Evolutionary conservation across 2,797 vertebrate species (phyloP).

Genomic region (Clamator glandarius): DNA sequence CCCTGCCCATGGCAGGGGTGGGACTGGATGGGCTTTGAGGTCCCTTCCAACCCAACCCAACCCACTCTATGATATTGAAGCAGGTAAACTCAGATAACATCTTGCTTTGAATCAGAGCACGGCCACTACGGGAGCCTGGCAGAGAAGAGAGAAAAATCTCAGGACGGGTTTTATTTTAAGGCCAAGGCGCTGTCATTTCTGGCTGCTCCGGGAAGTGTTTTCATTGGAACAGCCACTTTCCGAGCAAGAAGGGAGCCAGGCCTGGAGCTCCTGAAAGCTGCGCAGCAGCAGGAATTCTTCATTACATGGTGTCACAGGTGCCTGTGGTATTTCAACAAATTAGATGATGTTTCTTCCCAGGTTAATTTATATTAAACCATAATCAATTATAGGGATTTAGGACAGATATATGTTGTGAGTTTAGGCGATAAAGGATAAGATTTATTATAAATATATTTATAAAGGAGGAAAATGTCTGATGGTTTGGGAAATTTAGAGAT

Average conservation of each 20-base stretch:
- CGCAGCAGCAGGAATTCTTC: not conserved
- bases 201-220: not conserved
- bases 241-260: not conserved
- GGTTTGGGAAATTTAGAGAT: slow-evolving; percentile 39
- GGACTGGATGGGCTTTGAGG: too few relatives aligned
- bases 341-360: not conserved
- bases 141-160: not conserved
- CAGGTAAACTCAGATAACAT: not conserved
- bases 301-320: accelerated
- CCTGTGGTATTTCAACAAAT: not conserved
- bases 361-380: not conserved
- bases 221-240: not conserved
- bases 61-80: too few relatives aligned
- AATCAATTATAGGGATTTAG: not conserved
- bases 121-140: accelerated
- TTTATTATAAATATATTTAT: not conserved
- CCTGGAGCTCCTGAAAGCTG: not conserved
- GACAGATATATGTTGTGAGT: not conserved
- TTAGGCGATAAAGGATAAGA: not conserved
- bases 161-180: accelerated
- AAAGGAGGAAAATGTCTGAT: slow-evolving; percentile 11
- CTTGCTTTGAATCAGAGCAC: not conserved
- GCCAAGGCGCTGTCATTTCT: not conserved
- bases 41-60: too few relatives aligned
- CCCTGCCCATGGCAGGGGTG: too few relatives aligned